Evolutionary conservation across 2,113 vertebrate genomes (phyloP).

Genomic region (Brevimyrus niger): DNA sequence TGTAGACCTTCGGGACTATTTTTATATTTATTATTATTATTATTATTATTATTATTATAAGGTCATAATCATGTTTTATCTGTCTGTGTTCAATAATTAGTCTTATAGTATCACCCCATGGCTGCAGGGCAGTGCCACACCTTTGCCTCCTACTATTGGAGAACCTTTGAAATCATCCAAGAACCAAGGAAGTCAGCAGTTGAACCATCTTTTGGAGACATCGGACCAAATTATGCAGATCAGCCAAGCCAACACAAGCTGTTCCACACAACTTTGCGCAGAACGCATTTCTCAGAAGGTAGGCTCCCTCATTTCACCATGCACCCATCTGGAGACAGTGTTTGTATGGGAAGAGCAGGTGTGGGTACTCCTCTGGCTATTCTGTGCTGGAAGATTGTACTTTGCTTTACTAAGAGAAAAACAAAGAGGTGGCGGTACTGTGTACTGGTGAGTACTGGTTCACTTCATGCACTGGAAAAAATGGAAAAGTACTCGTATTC

Average conservation of each 20-base stretch:
- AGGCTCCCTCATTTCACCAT: background rate
- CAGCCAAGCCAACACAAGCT: background rate
- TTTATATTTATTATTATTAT: background rate
- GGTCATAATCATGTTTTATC: background rate
- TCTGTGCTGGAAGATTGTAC: background rate
- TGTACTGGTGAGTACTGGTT: background rate
- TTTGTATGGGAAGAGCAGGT: background rate
- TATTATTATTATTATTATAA: background rate
- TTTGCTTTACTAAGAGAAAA: background rate
- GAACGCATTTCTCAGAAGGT: slow-evolving; percentile 40
- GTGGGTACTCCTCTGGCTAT: background rate
- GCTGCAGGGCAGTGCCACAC: background rate
- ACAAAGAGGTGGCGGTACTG: background rate
- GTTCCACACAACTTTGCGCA: slow-evolving; percentile 31
- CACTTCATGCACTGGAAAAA: background rate
- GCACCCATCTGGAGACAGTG: background rate
- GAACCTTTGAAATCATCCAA: slow-evolving; percentile 35
- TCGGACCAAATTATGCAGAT: slow-evolving; percentile 43
- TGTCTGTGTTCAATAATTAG: background rate
- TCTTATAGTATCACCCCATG: background rate
- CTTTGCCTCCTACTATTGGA: background rate
- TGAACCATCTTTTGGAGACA: slow-evolving; percentile 55
- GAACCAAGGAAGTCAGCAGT: slow-evolving; percentile 47
- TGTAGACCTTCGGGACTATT: background rate
- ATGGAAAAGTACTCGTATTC: too few species aligned